Evolutionary conservation across 2,888 invertebrate genomes (phyloP).

Genomic region (Macropis europaea): DNA sequence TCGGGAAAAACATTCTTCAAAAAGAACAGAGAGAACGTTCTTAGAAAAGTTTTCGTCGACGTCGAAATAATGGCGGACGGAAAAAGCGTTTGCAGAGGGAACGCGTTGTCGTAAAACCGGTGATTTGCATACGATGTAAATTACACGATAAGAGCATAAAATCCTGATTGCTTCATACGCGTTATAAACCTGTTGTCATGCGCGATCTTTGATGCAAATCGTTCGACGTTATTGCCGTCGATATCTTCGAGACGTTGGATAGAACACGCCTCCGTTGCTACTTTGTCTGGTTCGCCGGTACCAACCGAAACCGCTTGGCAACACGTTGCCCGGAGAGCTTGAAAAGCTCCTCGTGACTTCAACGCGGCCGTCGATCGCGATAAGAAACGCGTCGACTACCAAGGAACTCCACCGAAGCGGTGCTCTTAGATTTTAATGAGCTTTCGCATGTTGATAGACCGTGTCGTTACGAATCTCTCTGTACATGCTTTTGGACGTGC

Average conservation of each 20-base stretch:
- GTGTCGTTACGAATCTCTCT: no score
- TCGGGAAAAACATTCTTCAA: neutral
- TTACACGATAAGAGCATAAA: constrained; percentile 71
- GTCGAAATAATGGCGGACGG: neutral
- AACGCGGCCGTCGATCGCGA: neutral
- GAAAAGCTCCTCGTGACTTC: constrained; percentile 11
- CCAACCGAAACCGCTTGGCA: constrained; percentile 7
- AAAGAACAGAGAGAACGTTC: constrained; percentile 10
- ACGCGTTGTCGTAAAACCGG: constrained; percentile 62
- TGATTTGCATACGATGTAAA: constrained; percentile 72
- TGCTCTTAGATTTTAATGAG: no score
- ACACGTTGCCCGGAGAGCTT: constrained; percentile 6
- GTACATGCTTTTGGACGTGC: no score
- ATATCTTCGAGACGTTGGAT: constrained; percentile 29
- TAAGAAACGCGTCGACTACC: constrained; percentile 5
- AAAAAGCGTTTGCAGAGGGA: constrained; percentile 51
- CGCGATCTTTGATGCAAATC: constrained; percentile 67
- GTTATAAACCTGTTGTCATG: constrained; percentile 66
- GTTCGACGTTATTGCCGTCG: constrained; percentile 55
- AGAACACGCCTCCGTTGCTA: constrained; percentile 33
- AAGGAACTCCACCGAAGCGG: no score
- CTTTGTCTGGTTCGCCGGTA: constrained; percentile 27
- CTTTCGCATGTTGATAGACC: no score
- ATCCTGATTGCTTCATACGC: constrained; percentile 66
- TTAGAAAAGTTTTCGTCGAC: constrained; percentile 15